phyloP scores from a whole-genome alignment of 23 tunicate species.

The Halocynthia aurantium region DNA sequence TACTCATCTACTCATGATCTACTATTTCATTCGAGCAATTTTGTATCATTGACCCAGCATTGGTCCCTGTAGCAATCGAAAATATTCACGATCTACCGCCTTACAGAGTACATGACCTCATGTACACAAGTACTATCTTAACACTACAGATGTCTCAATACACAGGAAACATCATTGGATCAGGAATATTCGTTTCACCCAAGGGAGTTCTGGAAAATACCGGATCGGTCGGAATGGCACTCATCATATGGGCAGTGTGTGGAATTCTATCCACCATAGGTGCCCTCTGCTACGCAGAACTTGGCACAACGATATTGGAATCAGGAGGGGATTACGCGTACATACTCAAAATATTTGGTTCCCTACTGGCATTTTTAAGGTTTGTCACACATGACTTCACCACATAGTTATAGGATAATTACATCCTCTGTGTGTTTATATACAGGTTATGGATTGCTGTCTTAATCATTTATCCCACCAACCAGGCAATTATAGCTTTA shows the following conservation, averaged over 20 bases:
- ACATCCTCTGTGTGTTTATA: no score
- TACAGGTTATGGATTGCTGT: conserved; percentile 93
- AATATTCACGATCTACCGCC: no score
- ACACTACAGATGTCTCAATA: no score
- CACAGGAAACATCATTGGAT: conserved; percentile 95
- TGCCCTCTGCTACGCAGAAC: conserved; percentile 90
- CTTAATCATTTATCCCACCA: conserved; percentile 89
- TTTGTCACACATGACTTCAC: conserved; percentile 7
- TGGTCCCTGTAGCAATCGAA: no score
- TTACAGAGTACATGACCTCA: no score
- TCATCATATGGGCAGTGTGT: conserved; percentile 96
- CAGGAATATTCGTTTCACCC: conserved; percentile 98
- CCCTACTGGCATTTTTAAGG: conserved; percentile 89
- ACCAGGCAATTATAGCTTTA: conserved; percentile 90
- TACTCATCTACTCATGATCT: no score
- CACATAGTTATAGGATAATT: no score
- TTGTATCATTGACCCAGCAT: not conserved
- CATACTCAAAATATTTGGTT: conserved; percentile 87
- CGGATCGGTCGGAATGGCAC: conserved; percentile 81
- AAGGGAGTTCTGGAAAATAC: conserved; percentile 85
- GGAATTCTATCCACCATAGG: conserved; percentile 86
- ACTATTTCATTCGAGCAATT: no score
- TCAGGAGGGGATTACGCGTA: conserved; percentile 96
- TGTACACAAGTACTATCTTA: no score
- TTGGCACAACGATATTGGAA: conserved; percentile 85